Evolutionary conservation across 2,113 vertebrate genomes (phyloP).

Genomic region (Peromyscus polionotus): DNA sequence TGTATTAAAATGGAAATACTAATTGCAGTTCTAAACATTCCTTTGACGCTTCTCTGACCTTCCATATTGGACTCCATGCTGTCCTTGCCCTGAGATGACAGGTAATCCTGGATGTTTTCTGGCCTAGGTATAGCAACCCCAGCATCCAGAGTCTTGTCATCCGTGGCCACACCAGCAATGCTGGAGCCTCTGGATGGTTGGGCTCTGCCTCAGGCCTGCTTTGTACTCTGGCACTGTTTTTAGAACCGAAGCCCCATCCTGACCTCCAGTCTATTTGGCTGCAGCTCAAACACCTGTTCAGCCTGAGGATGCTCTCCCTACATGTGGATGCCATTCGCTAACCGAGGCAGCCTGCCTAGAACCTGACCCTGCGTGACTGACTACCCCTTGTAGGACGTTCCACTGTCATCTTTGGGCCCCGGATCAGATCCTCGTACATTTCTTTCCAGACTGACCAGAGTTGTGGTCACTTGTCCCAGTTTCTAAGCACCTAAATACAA

Average conservation of each 20-base stretch:
- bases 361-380: conserved; percentile 73
- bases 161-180: background rate
- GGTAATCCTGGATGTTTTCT: background rate
- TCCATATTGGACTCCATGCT: background rate
- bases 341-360: conserved; percentile 48
- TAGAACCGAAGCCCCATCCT: conserved; percentile 43
- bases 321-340: conserved; percentile 45
- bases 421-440: background rate
- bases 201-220: background rate
- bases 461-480: background rate
- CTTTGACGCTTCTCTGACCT: background rate
- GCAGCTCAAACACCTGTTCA: conserved; percentile 70
- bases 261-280: conserved; percentile 75
- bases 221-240: conserved; percentile 16
- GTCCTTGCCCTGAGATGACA: background rate
- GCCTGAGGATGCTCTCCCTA: conserved; percentile 36
- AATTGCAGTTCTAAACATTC: background rate
- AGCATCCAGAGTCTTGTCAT: background rate
- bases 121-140: background rate
- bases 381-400: conserved; percentile 24
- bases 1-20: background rate
- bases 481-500: background rate
- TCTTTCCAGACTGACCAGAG: background rate
- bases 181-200: too few species aligned
- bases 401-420: background rate